Conservation (phyloP, 2,888 invertebrate genomes). For the Fissipunctia ypsillon region DNA sequence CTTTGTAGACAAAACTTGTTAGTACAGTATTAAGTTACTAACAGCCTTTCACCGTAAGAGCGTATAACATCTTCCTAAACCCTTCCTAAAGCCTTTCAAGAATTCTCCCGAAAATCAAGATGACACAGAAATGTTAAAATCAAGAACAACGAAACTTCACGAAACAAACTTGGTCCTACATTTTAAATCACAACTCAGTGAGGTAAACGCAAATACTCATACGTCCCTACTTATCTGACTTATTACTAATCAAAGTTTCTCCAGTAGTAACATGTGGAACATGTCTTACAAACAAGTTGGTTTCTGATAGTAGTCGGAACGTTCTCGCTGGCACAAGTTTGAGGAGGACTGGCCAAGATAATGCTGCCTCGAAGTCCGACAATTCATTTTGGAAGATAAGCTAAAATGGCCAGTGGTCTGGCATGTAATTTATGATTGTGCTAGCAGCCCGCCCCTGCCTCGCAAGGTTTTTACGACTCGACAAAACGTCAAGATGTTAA, state of each 20-base stretch:
- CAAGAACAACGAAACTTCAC: background rate
- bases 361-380: constrained; percentile 4
- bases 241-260: constrained; percentile 44
- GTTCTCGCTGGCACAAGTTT: constrained; percentile 34
- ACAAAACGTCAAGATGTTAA: too few relatives aligned
- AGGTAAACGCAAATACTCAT: constrained; percentile 27
- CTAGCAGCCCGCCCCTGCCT: too few relatives aligned
- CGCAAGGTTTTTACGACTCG: too few relatives aligned
- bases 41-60: too few relatives aligned
- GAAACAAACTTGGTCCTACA: constrained; percentile 5
- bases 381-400: constrained; percentile 35
- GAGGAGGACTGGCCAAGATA: constrained; percentile 34
- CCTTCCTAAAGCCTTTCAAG: background rate
- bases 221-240: constrained; percentile 25
- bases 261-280: constrained; percentile 38
- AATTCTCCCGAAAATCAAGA: background rate
- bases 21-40: background rate
- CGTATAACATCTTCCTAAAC: background rate
- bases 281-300: constrained; percentile 29
- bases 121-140: background rate
- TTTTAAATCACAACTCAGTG: constrained; percentile 33
- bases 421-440: constrained; percentile 22
- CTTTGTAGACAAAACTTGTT: background rate
- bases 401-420: constrained; percentile 2
- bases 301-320: constrained; percentile 14